A percentile compares a stretch with the other conserved stretches of the same genome.
phyloP scores from a whole-genome alignment of 2,888 invertebrate genomes.

The Labia minor region DNA sequence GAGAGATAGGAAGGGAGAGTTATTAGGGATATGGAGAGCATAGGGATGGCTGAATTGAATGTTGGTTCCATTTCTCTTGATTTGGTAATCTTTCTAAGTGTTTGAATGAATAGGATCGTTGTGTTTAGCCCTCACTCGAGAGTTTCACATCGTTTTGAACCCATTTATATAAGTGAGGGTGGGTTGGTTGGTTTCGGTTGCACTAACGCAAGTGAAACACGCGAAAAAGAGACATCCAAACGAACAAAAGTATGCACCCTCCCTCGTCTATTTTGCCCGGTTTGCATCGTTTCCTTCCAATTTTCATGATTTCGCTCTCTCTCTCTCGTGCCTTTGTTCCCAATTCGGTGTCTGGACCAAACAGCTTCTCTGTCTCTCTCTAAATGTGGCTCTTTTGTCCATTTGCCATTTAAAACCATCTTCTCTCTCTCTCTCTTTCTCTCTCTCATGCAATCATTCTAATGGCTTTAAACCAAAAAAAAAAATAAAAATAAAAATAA shows the following conservation, averaged over 20 bases:
- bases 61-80: too few relatives aligned
- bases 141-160: slow-evolving; percentile 3
- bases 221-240: slow-evolving; percentile 6
- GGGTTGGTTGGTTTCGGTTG: background rate
- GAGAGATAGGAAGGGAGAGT: too few relatives aligned
- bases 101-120: background rate
- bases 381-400: background rate
- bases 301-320: background rate
- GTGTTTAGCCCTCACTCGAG: background rate
- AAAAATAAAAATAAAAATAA: too few relatives aligned
- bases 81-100: background rate
- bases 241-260: background rate
- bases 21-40: too few relatives aligned
- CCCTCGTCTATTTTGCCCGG: background rate
- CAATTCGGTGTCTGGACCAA: background rate
- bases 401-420: slow-evolving; percentile 3
- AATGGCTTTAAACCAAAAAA: background rate
- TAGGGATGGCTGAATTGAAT: too few relatives aligned
- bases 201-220: slow-evolving; percentile 13
- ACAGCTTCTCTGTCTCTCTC: background rate
- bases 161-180: slow-evolving; percentile 7
- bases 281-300: background rate
- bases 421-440: background rate
- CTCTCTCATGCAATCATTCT: background rate
- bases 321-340: background rate